Base-by-base conservation (phyloP, 1,140 invertebrate genomes). In the Drosophila mauritiana region DNA sequence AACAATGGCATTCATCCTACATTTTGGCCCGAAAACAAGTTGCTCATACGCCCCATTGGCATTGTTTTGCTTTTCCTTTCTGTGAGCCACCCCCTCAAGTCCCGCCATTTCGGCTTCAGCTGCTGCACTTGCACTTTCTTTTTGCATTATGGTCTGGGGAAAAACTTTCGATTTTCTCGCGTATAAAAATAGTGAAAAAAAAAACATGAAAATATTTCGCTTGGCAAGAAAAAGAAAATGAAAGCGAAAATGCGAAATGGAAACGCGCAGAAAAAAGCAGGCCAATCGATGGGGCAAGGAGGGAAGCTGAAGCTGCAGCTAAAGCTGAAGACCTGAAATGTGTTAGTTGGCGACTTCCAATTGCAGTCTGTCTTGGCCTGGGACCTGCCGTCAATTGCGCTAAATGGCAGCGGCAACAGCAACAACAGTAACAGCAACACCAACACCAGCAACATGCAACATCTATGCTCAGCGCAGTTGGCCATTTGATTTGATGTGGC, bases 141-240 rank as follows among this genome's bases (percentile, higher is more conserved):
- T 91, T 91, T 90, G 83, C 85, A 88, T 91, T 91, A 91, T 91
- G 90, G 86, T 82, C 90, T 88, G 82, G 91, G 90, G 90, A 91
- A 91, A 90, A 91, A 91, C 90, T 91, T 91, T 91, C 90, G 90
- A 91, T 91, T 91, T 91, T 91, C 90, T 90, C 89, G 80, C 70
- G 68, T 65, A 68, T 64, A 78, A 68, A 45, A 57, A 63, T 65
- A 46, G 75, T 52, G 39, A 63, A 58, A 65, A 27, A 55, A 67
- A 42, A 73, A 55, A 25, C 54, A 58, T 45, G 68, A 69, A 62
- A 70, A 34, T 79, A 80, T 80, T 77, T 76, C 62, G 75, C 68
- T 68, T 62, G 76, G 59, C 77, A 84, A 83, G 84, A 89, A 89
- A 89, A 89, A 89, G 84, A 89, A 89, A 89, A 89, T 89, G 84